Evolutionary conservation across 2,113 vertebrate species (phyloP).

Genomic region (Microcebus tavaratra): DNA sequence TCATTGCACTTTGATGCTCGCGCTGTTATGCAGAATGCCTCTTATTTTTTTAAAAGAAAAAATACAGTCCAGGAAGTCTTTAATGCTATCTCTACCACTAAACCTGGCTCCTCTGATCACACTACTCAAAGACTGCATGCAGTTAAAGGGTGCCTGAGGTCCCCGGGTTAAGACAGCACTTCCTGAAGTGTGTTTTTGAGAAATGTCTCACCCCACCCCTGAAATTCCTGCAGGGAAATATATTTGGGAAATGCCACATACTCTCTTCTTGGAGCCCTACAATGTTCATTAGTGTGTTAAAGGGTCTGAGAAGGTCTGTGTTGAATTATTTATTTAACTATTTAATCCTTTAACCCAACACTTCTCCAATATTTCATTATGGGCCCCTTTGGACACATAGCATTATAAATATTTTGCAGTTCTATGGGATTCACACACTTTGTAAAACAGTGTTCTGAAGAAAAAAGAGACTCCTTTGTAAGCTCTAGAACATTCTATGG

Average conservation of each 20-base stretch:
- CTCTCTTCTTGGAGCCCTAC: too few species aligned
- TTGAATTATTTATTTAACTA: fast-evolving
- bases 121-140: background rate
- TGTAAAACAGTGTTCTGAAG: background rate
- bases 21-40: background rate
- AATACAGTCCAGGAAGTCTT: background rate
- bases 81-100: background rate
- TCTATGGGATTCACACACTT: background rate
- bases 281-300: fast-evolving
- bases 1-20: background rate
- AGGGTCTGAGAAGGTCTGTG: background rate
- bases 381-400: background rate
- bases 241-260: background rate
- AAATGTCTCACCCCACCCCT: background rate
- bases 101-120: background rate
- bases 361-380: background rate
- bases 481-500: background rate
- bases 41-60: background rate
- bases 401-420: background rate
- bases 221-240: background rate
- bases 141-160: background rate
- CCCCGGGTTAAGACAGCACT: fast-evolving
- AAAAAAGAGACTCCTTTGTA: background rate
- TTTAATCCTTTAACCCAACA: background rate
- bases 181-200: fast-evolving